Percentiles rank a stretch among this genome's conserved stretches.
phyloP scores from a whole-genome alignment of 1,140 invertebrate genomes.

The Pemphigus obesinymphae region DNA sequence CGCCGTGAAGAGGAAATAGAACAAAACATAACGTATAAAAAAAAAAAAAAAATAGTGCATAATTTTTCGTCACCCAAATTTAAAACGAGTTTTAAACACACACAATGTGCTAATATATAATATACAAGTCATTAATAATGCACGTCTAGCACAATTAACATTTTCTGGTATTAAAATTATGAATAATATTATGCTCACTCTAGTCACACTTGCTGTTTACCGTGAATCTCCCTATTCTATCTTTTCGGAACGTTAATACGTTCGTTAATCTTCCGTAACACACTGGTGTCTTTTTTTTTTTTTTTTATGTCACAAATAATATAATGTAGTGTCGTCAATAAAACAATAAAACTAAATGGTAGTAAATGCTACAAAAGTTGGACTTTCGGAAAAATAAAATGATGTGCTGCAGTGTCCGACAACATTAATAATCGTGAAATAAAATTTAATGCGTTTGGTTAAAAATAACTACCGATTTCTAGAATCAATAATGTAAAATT shows the following conservation, averaged over 20 bases:
- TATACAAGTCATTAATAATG: background rate
- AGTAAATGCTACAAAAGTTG: too few relatives aligned
- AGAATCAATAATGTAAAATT: conserved; percentile 3
- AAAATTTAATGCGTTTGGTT: background rate
- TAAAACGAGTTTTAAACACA: background rate
- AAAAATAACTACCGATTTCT: background rate
- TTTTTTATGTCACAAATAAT: too few relatives aligned
- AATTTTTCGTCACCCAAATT: background rate
- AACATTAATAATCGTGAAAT: too few relatives aligned
- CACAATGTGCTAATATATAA: background rate
- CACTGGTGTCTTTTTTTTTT: too few relatives aligned
- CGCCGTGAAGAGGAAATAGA: conserved; percentile 9
- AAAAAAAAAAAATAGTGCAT: background rate
- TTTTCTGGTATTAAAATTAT: background rate
- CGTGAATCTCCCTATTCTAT: too few relatives aligned
- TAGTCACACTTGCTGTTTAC: too few relatives aligned
- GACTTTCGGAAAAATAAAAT: too few relatives aligned
- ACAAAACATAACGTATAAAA: background rate
- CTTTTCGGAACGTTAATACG: background rate
- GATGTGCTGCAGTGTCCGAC: too few relatives aligned
- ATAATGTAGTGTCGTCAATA: too few relatives aligned
- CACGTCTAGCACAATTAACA: background rate
- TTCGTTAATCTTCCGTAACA: background rate
- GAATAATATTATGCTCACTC: too few relatives aligned
- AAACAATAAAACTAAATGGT: too few relatives aligned